Evolutionary conservation across 2,113 vertebrate species (phyloP).

Genomic region (Cathartes aura): DNA sequence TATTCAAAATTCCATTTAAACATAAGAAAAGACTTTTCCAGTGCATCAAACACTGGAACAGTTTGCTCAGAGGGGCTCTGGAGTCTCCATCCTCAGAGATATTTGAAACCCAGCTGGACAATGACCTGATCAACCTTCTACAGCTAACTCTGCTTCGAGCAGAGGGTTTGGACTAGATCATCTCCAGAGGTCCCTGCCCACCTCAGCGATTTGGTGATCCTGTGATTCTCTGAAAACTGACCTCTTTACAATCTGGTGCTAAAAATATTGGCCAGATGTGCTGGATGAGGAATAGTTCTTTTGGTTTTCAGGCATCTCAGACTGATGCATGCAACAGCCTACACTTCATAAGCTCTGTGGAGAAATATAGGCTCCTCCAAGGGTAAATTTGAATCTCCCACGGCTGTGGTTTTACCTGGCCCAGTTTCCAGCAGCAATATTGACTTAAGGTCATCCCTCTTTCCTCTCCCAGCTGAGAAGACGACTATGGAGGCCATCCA

Average conservation of each 20-base stretch:
- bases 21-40: not conserved
- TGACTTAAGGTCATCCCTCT: not conserved
- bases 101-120: not conserved
- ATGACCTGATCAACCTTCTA: not conserved
- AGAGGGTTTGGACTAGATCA: not conserved
- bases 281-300: not conserved
- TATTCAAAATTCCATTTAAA: not conserved
- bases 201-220: not conserved
- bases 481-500: not conserved
- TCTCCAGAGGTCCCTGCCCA: not conserved
- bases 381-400: not conserved
- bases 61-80: not conserved
- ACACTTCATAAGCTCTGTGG: rapidly evolving
- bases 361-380: not conserved
- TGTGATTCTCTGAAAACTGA: not conserved
- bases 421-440: not conserved
- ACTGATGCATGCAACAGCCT: not conserved
- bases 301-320: not conserved
- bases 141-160: not conserved
- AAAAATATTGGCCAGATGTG: not conserved
- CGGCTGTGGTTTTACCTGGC: not conserved
- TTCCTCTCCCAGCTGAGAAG: not conserved
- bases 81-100: not conserved
- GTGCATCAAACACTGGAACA: not conserved
- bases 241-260: not conserved